Conservation (phyloP, 2,888 invertebrate species). For the Antitype chi region DNA sequence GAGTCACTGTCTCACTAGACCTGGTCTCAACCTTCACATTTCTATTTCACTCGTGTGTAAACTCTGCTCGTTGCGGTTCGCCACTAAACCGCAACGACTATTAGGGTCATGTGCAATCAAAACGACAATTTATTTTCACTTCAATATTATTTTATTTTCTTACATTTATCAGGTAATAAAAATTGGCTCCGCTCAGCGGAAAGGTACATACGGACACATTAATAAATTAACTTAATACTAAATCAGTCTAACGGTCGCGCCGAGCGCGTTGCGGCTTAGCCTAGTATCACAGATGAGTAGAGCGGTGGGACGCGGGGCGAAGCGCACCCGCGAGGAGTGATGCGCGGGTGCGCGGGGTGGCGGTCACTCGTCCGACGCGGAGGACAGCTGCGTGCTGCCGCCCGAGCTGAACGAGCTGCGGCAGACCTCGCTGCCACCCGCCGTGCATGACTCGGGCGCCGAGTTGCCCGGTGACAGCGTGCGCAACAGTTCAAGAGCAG, state of each 20-base stretch:
- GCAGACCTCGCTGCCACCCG: slow-evolving; percentile 88
- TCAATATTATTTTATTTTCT: slow-evolving; percentile 85
- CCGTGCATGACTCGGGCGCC: slow-evolving; percentile 78
- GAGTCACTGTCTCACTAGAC: slow-evolving; percentile 36
- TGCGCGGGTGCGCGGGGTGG: slow-evolving; percentile 75
- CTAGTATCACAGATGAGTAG: slow-evolving; percentile 91
- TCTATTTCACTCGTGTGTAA: slow-evolving; percentile 59
- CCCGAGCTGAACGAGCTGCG: slow-evolving; percentile 92
- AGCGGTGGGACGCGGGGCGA: slow-evolving; percentile 88
- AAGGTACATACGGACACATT: slow-evolving; percentile 88
- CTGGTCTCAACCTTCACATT: slow-evolving; percentile 60
- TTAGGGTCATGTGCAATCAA: slow-evolving; percentile 71
- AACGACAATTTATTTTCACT: slow-evolving; percentile 80
- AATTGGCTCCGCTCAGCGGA: slow-evolving; percentile 88
- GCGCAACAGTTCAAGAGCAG: slow-evolving; percentile 84
- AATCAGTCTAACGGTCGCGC: slow-evolving; percentile 90
- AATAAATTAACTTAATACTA: slow-evolving; percentile 89
- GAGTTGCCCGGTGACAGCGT: slow-evolving; percentile 86
- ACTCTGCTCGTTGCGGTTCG: slow-evolving; percentile 53
- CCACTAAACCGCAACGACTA: slow-evolving; percentile 50
- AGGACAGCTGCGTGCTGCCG: slow-evolving; percentile 91
- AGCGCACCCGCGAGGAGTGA: slow-evolving; percentile 79
- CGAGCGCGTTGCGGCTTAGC: slow-evolving; percentile 87
- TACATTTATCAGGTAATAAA: slow-evolving; percentile 87
- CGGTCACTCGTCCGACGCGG: slow-evolving; percentile 91